phyloP scores from a whole-genome alignment of 2,797 vertebrate genomes.

The Halcyon badia region DNA sequence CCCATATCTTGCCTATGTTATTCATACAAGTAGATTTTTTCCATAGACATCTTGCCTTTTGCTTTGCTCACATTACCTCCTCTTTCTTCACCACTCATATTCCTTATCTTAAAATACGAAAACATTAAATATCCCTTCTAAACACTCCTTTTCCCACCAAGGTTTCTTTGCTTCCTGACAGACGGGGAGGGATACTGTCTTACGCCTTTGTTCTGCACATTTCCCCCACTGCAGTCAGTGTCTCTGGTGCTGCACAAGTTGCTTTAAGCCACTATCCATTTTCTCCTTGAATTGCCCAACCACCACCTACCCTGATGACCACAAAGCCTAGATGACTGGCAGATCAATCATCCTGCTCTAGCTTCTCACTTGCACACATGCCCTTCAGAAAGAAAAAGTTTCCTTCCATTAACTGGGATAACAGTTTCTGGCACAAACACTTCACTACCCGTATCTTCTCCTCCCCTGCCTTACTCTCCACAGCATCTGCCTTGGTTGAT shows the following conservation, averaged over 20 bases:
- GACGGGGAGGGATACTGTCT: rapidly evolving
- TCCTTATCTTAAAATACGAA: neutral
- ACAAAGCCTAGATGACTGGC: rapidly evolving
- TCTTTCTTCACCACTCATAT: neutral
- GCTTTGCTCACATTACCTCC: neutral
- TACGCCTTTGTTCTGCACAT: neutral
- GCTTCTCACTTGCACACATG: neutral
- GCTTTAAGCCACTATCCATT: neutral
- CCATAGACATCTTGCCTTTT: neutral
- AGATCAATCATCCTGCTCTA: neutral
- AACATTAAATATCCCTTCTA: neutral
- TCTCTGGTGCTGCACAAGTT: neutral
- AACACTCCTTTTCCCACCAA: neutral
- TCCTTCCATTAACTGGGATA: neutral
- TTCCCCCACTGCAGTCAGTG: neutral
- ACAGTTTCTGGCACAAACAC: neutral
- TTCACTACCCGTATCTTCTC: neutral
- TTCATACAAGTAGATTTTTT: neutral
- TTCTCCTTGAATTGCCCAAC: neutral
- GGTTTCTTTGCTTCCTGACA: neutral
- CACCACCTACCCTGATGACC: neutral
- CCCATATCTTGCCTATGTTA: neutral
- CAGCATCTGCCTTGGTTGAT: neutral
- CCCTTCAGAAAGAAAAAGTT: neutral
- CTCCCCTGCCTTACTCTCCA: neutral